Conservation (phyloP, 1,140 invertebrate genomes). For the Lasaia peninsularis region DNA sequence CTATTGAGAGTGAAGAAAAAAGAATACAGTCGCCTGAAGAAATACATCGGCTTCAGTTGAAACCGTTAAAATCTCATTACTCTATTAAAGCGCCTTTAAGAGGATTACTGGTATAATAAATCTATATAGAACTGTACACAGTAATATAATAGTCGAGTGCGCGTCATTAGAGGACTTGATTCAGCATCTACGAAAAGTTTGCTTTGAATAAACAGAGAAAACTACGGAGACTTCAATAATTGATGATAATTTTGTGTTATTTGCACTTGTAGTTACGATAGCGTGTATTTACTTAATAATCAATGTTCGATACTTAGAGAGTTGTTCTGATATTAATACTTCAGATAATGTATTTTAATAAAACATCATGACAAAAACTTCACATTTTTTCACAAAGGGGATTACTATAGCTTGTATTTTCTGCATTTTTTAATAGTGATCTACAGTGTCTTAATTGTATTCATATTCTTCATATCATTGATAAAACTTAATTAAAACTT, state of each 20-base stretch:
- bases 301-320: no score
- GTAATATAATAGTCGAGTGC: constrained; percentile 22
- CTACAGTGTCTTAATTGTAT: no score
- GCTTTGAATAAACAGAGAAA: constrained; percentile 20
- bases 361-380: no score
- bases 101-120: constrained; percentile 21
- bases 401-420: no score
- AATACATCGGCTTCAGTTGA: constrained; percentile 7
- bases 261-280: no score
- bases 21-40: constrained; percentile 8
- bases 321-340: no score
- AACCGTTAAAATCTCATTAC: constrained; percentile 15
- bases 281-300: no score
- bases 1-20: constrained; percentile 16
- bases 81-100: constrained; percentile 18
- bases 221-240: constrained; percentile 7
- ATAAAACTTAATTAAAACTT: no score
- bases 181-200: constrained; percentile 30
- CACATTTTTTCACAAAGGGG: no score
- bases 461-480: no score
- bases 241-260: background rate
- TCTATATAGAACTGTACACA: constrained; percentile 20
- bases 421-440: no score
- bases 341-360: no score
- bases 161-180: constrained; percentile 28